These are phyloP conservation scores for Microcebus jonahi DNA, from an alignment of 2,113 vertebrate species.

Conservation along the genomic window DNA sequence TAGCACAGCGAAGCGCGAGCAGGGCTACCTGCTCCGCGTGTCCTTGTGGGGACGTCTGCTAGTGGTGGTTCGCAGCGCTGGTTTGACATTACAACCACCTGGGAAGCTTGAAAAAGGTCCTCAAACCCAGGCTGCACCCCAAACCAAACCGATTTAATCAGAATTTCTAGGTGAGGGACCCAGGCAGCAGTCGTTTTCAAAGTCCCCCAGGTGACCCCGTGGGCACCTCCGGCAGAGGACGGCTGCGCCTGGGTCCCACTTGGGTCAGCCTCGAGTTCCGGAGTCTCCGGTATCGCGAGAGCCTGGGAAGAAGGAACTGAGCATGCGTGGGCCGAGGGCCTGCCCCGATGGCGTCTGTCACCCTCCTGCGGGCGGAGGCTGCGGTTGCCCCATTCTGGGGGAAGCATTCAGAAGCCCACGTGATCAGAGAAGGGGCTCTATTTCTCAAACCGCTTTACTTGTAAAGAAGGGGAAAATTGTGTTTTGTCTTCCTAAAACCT, in stretches of 20 bases:
- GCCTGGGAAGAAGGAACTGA: neutral
- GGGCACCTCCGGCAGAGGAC: rapidly evolving
- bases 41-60: neutral
- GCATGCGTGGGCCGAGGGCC: neutral
- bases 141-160: neutral
- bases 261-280: no score
- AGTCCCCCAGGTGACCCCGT: neutral
- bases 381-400: rapidly evolving
- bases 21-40: neutral
- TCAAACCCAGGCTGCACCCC: neutral
- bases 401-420: neutral
- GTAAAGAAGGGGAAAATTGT: neutral
- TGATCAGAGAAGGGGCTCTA: neutral
- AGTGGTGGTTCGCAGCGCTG: neutral
- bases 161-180: neutral
- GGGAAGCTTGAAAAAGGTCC: neutral
- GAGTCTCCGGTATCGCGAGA: rapidly evolving
- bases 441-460: neutral
- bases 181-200: neutral
- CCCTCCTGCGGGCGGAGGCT: neutral
- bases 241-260: neutral
- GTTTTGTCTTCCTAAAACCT: neutral
- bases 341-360: rapidly evolving
- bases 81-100: neutral
- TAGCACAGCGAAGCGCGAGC: neutral